phyloP scores from a whole-genome alignment of 2,888 invertebrate species.

The Ischnus inquisitorius region DNA sequence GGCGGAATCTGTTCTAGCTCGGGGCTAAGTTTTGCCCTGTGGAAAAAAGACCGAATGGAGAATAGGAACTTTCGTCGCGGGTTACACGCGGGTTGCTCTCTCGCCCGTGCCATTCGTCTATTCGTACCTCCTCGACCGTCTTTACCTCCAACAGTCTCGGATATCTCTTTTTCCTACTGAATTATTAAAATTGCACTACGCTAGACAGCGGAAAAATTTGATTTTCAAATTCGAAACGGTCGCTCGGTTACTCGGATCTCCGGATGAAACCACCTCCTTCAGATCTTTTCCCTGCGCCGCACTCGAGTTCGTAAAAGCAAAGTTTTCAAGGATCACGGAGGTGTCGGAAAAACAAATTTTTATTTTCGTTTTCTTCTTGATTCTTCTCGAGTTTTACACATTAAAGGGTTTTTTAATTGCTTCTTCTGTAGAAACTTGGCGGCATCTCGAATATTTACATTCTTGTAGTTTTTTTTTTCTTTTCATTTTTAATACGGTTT shows the following conservation, averaged over 20 bases:
- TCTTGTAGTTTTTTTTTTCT: too few relatives aligned
- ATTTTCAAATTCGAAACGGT: constrained; percentile 57
- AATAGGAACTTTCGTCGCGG: constrained; percentile 26
- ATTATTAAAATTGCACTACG: constrained; percentile 47
- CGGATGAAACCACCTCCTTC: neutral
- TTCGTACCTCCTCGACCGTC: constrained; percentile 14
- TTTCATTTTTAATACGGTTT: too few relatives aligned
- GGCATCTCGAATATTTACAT: neutral
- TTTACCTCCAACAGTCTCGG: neutral
- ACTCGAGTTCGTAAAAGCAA: constrained; percentile 7
- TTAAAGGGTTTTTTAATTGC: neutral
- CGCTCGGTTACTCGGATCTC: constrained; percentile 12
- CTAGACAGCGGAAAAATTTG: constrained; percentile 33
- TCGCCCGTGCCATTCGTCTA: constrained; percentile 49
- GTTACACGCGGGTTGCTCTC: constrained; percentile 10
- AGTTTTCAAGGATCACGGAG: constrained; percentile 5
- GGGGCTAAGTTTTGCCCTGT: constrained; percentile 22
- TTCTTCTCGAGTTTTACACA: neutral
- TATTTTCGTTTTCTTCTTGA: neutral
- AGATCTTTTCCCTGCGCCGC: neutral
- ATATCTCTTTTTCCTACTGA: constrained; percentile 34
- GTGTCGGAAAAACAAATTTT: constrained; percentile 24
- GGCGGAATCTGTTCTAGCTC: constrained; percentile 18
- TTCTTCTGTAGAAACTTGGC: neutral
- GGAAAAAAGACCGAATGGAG: constrained; percentile 17